Conservation (phyloP, 2,113 vertebrate species). For the Proterorhinus semilunaris region DNA sequence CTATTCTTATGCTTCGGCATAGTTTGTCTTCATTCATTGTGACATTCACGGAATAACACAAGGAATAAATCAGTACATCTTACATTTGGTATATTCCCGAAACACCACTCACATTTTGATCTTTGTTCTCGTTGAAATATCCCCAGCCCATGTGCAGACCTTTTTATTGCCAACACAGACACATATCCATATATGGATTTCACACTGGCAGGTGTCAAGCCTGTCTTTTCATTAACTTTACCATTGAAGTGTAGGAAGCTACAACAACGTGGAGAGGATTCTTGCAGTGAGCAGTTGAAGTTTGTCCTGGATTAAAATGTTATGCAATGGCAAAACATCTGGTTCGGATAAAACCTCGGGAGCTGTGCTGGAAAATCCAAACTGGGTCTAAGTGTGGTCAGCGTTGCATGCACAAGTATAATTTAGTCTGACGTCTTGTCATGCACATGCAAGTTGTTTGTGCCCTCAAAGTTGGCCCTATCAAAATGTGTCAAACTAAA, state of each 20-base stretch:
- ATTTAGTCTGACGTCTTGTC: slow-evolving; percentile 53
- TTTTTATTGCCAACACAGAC: slow-evolving; percentile 9
- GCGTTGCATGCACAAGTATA: slow-evolving; percentile 65
- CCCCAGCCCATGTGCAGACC: not conserved
- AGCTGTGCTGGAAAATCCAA: slow-evolving; percentile 43
- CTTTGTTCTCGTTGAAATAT: slow-evolving; percentile 12
- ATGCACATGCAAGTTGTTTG: slow-evolving; percentile 46
- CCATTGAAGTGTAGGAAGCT: slow-evolving; percentile 29
- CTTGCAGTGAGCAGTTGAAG: slow-evolving; percentile 24
- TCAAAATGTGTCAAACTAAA: slow-evolving; percentile 27
- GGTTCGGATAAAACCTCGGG: slow-evolving; percentile 63
- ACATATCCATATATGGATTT: not conserved
- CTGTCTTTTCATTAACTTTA: slow-evolving; percentile 12
- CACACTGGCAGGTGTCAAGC: not conserved
- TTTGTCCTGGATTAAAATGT: slow-evolving; percentile 61
- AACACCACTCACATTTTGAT: not conserved
- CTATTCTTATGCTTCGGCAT: not conserved
- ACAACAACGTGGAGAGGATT: not conserved
- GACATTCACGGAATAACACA: not conserved
- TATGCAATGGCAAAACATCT: slow-evolving; percentile 73
- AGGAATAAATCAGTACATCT: no score
- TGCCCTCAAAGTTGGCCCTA: slow-evolving; percentile 24
- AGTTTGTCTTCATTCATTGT: not conserved
- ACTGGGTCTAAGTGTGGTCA: slow-evolving; percentile 54
- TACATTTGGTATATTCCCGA: no score